A percentile compares a stretch with the other conserved stretches of the same genome.
Conservation (phyloP, 2,113 vertebrate species). For the Daboia siamensis region DNA sequence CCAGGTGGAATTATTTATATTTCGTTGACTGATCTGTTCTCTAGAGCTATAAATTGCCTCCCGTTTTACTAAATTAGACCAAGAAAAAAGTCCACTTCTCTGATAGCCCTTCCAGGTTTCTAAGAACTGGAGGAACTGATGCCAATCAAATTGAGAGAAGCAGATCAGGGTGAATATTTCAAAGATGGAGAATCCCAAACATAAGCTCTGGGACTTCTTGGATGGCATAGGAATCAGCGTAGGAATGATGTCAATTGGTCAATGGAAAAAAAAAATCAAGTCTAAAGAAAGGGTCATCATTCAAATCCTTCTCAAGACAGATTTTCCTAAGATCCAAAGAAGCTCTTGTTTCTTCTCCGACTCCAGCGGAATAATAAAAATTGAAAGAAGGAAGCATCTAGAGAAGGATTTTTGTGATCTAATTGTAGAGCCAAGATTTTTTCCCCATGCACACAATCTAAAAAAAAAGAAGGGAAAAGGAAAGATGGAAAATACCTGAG, state of each 20-base stretch:
- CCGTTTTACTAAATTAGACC: neutral
- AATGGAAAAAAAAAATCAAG: neutral
- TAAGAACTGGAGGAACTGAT: neutral
- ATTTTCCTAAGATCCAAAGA: neutral
- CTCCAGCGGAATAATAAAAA: neutral
- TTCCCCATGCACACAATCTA: neutral
- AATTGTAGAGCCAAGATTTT: neutral
- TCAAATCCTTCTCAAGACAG: neutral
- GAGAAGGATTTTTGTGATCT: neutral
- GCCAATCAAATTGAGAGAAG: too few species aligned
- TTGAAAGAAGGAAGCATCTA: too few species aligned
- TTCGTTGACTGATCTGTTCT: conserved; percentile 21
- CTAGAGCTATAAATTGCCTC: conserved; percentile 25
- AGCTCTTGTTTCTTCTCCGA: neutral
- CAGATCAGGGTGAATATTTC: neutral
- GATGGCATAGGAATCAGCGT: neutral
- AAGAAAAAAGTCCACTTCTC: neutral
- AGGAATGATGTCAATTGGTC: neutral
- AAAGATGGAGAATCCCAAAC: neutral
- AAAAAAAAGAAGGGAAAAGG: neutral
- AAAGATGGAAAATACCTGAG: neutral
- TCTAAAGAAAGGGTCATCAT: neutral
- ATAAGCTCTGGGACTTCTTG: neutral
- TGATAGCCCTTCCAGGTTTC: neutral
- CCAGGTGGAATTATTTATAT: conserved; percentile 18